A percentile compares a stretch with the other conserved stretches of the same genome.
phyloP scores from a whole-genome alignment of 2,797 vertebrate genomes.

The Poecilia picta region DNA sequence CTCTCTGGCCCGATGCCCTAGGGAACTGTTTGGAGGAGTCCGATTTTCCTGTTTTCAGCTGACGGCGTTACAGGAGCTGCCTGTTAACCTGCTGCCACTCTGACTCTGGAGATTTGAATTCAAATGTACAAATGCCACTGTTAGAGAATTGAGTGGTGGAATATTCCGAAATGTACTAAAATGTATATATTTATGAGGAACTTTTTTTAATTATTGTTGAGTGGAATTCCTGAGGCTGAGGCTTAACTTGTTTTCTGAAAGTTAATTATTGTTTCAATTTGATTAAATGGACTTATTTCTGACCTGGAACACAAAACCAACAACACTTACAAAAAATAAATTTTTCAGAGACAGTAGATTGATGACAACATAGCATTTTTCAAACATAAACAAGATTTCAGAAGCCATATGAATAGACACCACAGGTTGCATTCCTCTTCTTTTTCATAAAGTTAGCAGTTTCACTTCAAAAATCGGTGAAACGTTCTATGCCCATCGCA shows the following conservation, averaged over 20 bases:
- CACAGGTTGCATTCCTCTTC: conserved; percentile 8
- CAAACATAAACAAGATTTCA: conserved; percentile 21
- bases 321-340: conserved; percentile 12
- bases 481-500: conserved; percentile 42
- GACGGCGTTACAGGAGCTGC: conserved; percentile 33
- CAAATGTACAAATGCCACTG: conserved; percentile 11
- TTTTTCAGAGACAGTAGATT: conserved; percentile 36
- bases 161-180: neutral
- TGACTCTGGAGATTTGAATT: conserved; percentile 18
- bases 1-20: conserved; percentile 37
- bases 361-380: conserved; percentile 30
- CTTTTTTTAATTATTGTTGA: no score
- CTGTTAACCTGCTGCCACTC: conserved; percentile 29
- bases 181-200: neutral
- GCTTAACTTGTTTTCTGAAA: neutral
- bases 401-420: conserved; percentile 39
- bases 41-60: conserved; percentile 20
- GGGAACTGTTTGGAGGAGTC: conserved; percentile 29
- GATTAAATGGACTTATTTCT: conserved; percentile 8
- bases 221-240: neutral
- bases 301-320: neutral
- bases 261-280: neutral
- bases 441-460: conserved; percentile 45
- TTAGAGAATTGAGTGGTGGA: neutral
- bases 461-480: conserved; percentile 38